Base-by-base conservation (phyloP, 2,888 invertebrate genomes). In the Scaptodrosophila latifasciaeformis region DNA sequence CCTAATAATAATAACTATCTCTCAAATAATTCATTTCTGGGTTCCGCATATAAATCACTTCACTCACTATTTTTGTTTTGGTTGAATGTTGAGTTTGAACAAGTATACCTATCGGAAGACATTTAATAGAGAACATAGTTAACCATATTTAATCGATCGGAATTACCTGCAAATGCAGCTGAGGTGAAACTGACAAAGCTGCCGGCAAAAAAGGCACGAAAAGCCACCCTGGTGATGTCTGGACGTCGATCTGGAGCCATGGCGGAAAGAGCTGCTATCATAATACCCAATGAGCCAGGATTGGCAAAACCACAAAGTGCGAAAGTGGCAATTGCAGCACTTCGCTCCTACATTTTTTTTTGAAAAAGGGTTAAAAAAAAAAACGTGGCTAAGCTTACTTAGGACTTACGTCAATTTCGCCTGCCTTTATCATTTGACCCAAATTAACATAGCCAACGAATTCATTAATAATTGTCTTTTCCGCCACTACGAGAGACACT, bases 291-390 rank as follows among this genome's bases (percentile, higher is more conserved):
- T 0, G 95, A 93, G 0, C 92, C 90, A 0, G 95, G 93, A 87
- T 96, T 96, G 0, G 95, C 91, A 87, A 96, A 96, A 0, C 96
- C 95, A 77, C 96, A 96, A 13, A 96, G 90, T 0, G 96, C 93
- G 82, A 92, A 96, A 0, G 96, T 96, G 0, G 95, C 93, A 35
- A 96, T 94, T 2, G 92, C 89, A 81, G 92, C 91, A 0, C 92
- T 90, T 13, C 95, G 89, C 0, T 88, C 85, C 94, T 94, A 10
- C 6, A 39, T 50, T 12, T 9, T n/a, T n/a, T n/a, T 13, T 10
- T 24, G 17, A 6, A 21, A 44, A 1, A 6, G 9, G 7, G 0
- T 19, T 5, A 9, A 19, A 35, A 15, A 35, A 35, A 35, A 13
- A 35, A n/a, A 34, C 13, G 12, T 15, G 4, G 12, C 12, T 12